Evolutionary conservation across 1,140 invertebrate species (phyloP), one percentile per base, ranked within the genome.

Genomic region (Pseudomyrmex pallidus): DNA sequence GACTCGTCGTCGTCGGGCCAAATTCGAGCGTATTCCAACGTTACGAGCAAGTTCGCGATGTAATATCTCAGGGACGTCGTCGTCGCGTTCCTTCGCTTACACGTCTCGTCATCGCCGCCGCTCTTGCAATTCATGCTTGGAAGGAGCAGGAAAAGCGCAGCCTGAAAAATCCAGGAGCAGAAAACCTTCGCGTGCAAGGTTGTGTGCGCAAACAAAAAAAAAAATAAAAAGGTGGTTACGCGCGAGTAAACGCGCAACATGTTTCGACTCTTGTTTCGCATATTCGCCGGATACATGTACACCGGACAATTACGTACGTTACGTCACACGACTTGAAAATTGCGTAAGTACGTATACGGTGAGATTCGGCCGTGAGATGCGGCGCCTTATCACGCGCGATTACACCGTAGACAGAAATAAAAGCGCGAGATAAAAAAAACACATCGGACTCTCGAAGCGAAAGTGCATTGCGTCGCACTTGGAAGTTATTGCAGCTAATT

Each of bases 221-320:
- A 59, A 57, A 46, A 57, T 72, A 56, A 84, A 46, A 84, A 70
- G 22, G 2, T 54, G 70, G 73, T 82, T 88, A 84, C 87, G 82
- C 62, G 61, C 59, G 83, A 86, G 72, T 89, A 85, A 86, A 35
- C 82, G 56, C 57, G 62, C 22, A 12, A 70, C 20, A 59, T 74
- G 57, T 61, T 66, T 73, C 77, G 89, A 85, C 92, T 92, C 92
- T 89, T 94, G 84, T 90, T 80, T 88, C 89, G 91, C 91, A 94
- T 94, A 93, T 93, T 91, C 85, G 76, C 93, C 93, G 91, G 91
- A 84, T 92, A 88, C 85, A 91, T 90, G 92, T 93, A 93, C 92
- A 91, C 87, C 88, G 89, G 88, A 94, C 92, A 94, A 94, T 94
- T 94, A 93, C 93, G 92, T 90, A 88, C 89, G 91, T 93, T 92